Evolutionary conservation across 2,113 vertebrate species (phyloP).

Genomic region (Cyprinodon tularosa): DNA sequence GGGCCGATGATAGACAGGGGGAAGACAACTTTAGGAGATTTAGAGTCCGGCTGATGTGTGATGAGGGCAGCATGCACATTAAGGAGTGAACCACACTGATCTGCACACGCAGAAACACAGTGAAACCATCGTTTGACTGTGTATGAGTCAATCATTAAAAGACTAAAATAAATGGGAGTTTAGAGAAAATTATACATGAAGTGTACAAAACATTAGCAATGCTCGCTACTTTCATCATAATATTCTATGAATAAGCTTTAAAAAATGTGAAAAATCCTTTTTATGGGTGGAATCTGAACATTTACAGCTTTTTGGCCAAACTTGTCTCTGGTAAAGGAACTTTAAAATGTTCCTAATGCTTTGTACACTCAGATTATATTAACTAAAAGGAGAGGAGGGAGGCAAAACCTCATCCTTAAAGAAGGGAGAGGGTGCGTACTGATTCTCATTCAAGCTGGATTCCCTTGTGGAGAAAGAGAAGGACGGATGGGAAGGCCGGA

Average conservation of each 20-base stretch:
- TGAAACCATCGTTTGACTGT: constrained; percentile 51
- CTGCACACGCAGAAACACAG: constrained; percentile 45
- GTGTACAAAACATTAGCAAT: constrained; percentile 62
- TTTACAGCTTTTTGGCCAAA: neutral
- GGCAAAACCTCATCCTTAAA: constrained; percentile 63
- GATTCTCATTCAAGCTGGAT: constrained; percentile 83
- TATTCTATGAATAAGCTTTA: neutral
- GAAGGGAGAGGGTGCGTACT: constrained; percentile 74
- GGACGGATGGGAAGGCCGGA: constrained; percentile 37
- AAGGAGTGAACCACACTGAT: constrained; percentile 45
- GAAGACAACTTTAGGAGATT: constrained; percentile 38
- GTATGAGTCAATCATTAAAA: constrained; percentile 53
- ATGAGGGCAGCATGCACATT: constrained; percentile 47
- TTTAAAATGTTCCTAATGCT: constrained; percentile 43
- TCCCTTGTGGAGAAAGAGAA: constrained; percentile 74
- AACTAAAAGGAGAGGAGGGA: constrained; percentile 35
- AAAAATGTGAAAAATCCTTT: neutral
- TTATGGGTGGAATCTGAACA: neutral
- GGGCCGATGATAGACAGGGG: neutral
- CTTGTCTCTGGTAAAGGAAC: neutral
- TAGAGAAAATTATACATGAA: constrained; percentile 32
- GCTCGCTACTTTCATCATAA: neutral
- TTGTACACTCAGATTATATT: constrained; percentile 26
- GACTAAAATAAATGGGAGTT: constrained; percentile 37
- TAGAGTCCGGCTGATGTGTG: constrained; percentile 25